Conservation (phyloP, 2,113 vertebrate genomes). For the Hippocampus barbouri region DNA sequence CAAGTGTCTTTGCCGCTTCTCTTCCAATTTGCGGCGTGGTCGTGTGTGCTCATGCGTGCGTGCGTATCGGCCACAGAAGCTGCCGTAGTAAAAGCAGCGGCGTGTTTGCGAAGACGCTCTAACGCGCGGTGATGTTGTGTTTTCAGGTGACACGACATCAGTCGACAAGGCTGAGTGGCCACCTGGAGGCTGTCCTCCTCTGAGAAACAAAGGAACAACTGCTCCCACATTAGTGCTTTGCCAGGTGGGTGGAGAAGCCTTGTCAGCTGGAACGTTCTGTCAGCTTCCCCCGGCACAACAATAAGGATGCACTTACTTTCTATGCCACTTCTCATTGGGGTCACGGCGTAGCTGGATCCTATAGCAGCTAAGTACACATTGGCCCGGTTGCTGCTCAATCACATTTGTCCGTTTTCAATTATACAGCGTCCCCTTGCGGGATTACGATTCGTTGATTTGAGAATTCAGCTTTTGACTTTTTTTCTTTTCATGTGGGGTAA, state of each 20-base stretch:
- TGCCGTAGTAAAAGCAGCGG: constrained; percentile 5
- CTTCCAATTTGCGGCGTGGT: constrained; percentile 18
- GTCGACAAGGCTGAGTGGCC: constrained; percentile 27
- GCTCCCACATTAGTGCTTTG: constrained; percentile 36
- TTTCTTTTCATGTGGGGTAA: too few species aligned
- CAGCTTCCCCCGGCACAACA: constrained; percentile 10
- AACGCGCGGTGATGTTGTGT: constrained; percentile 1
- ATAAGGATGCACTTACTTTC: too few species aligned
- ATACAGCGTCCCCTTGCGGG: too few species aligned
- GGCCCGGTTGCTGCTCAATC: too few species aligned
- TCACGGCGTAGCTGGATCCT: too few species aligned
- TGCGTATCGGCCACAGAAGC: neutral
- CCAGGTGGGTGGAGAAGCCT: constrained; percentile 27
- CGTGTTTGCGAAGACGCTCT: constrained; percentile 6
- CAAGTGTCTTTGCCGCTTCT: constrained; percentile 40
- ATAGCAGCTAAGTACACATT: too few species aligned
- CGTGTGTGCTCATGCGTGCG: constrained; percentile 14
- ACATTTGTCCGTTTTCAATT: too few species aligned
- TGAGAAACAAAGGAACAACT: constrained; percentile 40
- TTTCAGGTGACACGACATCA: constrained; percentile 28
- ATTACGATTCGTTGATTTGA: too few species aligned
- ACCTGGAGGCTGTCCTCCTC: constrained; percentile 46
- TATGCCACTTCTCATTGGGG: too few species aligned
- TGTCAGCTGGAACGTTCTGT: constrained; percentile 27
- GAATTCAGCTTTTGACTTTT: too few species aligned